Percentiles rank a stretch among this genome's conserved stretches.
Conservation (phyloP, 2,888 invertebrate genomes). For the Pyrgus malvae region DNA sequence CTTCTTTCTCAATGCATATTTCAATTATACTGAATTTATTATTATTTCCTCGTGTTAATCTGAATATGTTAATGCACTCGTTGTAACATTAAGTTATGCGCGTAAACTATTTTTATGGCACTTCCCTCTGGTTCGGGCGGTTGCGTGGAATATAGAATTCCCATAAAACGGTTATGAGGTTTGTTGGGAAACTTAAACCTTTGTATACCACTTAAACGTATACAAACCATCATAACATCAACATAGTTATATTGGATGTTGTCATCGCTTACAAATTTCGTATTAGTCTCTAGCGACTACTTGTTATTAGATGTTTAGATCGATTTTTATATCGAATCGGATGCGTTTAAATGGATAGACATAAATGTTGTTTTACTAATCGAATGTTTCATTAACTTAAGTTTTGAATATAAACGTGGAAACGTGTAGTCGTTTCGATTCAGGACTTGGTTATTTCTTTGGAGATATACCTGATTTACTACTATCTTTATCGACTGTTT, state of each 20-base stretch:
- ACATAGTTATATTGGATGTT: not conserved
- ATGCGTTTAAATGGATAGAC: no score
- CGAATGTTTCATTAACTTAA: no score
- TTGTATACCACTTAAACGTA: no score
- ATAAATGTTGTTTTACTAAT: no score
- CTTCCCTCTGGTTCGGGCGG: not conserved
- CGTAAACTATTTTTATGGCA: conserved; percentile 27
- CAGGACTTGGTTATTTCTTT: no score
- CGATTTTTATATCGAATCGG: no score
- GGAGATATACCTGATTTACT: no score
- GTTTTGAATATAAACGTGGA: no score
- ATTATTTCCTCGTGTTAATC: conserved; percentile 21
- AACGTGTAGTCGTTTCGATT: no score
- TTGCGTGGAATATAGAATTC: not conserved
- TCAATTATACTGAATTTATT: conserved; percentile 26
- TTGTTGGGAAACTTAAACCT: not conserved
- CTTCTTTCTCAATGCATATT: conserved; percentile 22
- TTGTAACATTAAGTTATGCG: conserved; percentile 18
- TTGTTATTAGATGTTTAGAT: no score
- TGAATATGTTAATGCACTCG: conserved; percentile 20
- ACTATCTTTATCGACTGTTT: no score
- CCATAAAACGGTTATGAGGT: conserved; percentile 6
- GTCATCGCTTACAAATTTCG: not conserved
- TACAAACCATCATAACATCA: not conserved
- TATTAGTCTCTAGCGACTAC: not conserved